Evolutionary conservation across 2,797 vertebrate genomes (phyloP), one percentile per base, ranked within the genome.

Genomic region (Sciurus vulgaris): DNA sequence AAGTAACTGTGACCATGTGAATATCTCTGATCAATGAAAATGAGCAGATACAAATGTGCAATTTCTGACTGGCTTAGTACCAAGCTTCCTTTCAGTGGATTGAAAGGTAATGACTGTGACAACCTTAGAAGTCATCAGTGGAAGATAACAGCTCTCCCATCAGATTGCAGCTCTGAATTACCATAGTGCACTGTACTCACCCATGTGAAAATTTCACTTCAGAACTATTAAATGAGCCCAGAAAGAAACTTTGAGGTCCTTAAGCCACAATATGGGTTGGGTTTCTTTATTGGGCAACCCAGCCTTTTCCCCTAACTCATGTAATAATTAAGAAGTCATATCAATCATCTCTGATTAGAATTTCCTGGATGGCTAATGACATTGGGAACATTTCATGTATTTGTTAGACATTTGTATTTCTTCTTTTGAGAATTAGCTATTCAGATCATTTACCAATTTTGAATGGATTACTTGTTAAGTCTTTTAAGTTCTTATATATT

Each of bases 1-100:
- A 76, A 38, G 69, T 83, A 47, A 72, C 61, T 41, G 47, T n/a
- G 20, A 2, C 30, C 56, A 84, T 20, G 24, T 49, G 35, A 49
- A 17, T 47, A 44, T 63, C 18, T 83, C 47, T 77, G 26, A 82
- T 73, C 14, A 76, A 65, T 65, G n/a, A 86, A 82, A 20, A 14
- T 83, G 35, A 95, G 5, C 65, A 41, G 12, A 76, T 49, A 3
- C 33, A 65, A 67, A 7, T 11, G 59, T 38, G 12, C 11, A 8
- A 59, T 72, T 90, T 95, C 76, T 95, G 51, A 81, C 6, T 49
- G 76, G 72, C n/a, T 72, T 69, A 12, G 59, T 67, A 44, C 33
- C n/a, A 61, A 24, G 4, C 18, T 79, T 74, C 24, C 65, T 76
- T 90, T 63, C 59, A 87, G 26, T 35, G 17, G 3, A 69, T 41